A percentile compares a stretch with the other conserved stretches of the same genome.
These are phyloP conservation scores for Petrocephalus sullivani DNA, from an alignment of 2,797 vertebrate genomes.

Conservation along the genomic window DNA sequence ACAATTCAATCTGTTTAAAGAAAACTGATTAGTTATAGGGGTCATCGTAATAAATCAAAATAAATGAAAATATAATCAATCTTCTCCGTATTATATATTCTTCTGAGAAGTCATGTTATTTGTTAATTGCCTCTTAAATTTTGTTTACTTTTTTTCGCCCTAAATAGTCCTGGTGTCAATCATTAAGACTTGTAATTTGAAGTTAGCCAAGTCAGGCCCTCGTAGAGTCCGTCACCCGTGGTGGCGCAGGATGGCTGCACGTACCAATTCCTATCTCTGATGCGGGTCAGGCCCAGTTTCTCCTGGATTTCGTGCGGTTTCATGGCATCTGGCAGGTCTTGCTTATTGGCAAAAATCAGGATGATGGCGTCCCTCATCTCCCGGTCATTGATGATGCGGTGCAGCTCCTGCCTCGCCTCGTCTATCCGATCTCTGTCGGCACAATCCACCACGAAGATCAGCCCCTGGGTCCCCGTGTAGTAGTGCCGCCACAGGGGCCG, in stretches of 20 bases:
- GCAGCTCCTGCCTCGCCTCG: conserved; percentile 95
- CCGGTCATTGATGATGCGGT: conserved; percentile 98
- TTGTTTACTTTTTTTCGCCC: conserved; percentile 63
- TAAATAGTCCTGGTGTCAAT: conserved; percentile 73
- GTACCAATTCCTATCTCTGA: conserved; percentile 99
- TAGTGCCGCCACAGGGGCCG: conserved; percentile 98
- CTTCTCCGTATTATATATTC: conserved; percentile 64
- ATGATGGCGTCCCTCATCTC: conserved; percentile 99
- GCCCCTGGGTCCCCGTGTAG: conserved; percentile 96
- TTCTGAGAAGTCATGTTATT: conserved; percentile 68
- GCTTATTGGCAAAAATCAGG: conserved; percentile 99
- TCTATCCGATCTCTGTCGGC: conserved; percentile 98
- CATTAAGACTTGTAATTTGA: conserved; percentile 99
- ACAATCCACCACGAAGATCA: conserved; percentile 99
- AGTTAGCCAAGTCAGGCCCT: conserved; percentile 98
- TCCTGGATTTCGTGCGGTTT: conserved; percentile 99
- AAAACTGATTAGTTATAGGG: conserved; percentile 66
- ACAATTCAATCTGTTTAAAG: conserved; percentile 46
- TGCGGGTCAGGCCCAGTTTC: conserved; percentile 97
- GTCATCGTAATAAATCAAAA: conserved; percentile 66
- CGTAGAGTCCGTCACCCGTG: conserved; percentile 96
- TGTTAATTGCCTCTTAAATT: conserved; percentile 60
- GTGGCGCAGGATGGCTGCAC: conserved; percentile 99
- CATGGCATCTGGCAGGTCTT: conserved; percentile 99
- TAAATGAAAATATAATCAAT: conserved; percentile 68